Evolutionary conservation across 1,140 invertebrate genomes (phyloP), one percentile per base, ranked within the genome.

Genomic region (Ptiloglossa arizonensis): DNA sequence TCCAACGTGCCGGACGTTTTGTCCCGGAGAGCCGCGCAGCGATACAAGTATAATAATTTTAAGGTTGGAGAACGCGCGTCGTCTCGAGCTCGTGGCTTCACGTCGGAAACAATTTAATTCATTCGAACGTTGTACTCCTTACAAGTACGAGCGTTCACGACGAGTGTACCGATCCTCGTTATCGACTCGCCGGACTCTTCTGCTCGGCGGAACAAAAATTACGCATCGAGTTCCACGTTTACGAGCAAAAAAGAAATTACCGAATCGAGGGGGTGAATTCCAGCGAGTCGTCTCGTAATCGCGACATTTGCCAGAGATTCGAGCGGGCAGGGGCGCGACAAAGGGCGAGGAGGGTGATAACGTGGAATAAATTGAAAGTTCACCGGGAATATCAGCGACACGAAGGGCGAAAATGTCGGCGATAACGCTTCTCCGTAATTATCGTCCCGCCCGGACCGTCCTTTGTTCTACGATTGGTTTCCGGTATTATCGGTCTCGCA

Each of bases 281-380:
- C 19, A 50, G 38, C 19, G 32, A 50, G 56, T 46, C 27, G 69
- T 22, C 27, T 69, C 24, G 41, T 52, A 59, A 44, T 35, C 54
- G 62, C 52, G 71, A 79, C 77, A 79, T 79, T 79, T 79, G 19
- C 77, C 77, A 76, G 77, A 67, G 77, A 79, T 67, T 75, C 77
- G n/a, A 32, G 6, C 48, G 46, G 32, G n/a, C 48, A 27, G 19
- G 15, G 60, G 3, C 48, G 24, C 3, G 11, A 44, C 22, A n/a
- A 17, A 48, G 24, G n/a, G 15, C 8, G 41, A 5, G 13, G 56
- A 11, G 9, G 22, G 32, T 29, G 46, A 70, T 71, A 50, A 66
- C 48, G 29, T 17, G 60, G 77, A 79, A 79, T 79, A 79, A 79
- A 74, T 79, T 79, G 77, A 79, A 79, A 79, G 77, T 79, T 79